Base-by-base conservation (phyloP, 2,888 invertebrate species). In the Germaria angustata region DNA sequence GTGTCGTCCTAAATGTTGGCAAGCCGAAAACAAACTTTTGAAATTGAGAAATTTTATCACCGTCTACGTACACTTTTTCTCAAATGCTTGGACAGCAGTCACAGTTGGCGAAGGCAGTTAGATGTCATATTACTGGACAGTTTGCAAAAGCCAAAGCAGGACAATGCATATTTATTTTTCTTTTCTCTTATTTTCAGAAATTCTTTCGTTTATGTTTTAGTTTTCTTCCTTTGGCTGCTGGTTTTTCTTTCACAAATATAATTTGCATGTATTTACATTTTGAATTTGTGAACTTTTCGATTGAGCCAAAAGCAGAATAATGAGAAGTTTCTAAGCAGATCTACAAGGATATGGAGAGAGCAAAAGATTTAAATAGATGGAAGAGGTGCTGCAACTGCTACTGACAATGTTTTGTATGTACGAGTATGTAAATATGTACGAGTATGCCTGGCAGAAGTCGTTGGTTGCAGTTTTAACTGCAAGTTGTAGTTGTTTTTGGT, bases 91-190 rank as follows among this genome's bases (percentile, higher is more conserved):
- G 75, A 69, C 82, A 79, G 28, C 69, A 82, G 71, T 65, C 82
- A 69, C 82, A 79, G 73, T 75, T 82, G 82, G 78, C 59, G 28
- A 65, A 82, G 78, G 55, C 78, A 79, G 78, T 71, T 79, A 75
- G 63, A 82, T 82, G 82, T 82, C 82, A 82, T 71, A 79, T 71
- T 71, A 71, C 69, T 79, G 82, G 82, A 82, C 82, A 82, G 75
- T 71, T 79, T 75, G 44, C 65, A 75, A 79, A 79, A 63, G 24
- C 36, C 69, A 69, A 65, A 82, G 75, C 32, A 79, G 78, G 78
- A 82, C 82, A 82, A 79, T 82, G 79, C 75, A 69, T 59, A 20
- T 61, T 73, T 73, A 11, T 32, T 36, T 55, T 39, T 41, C 28
- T 41, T 49, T 65, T 6, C 17, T 28, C 22, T 13, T 53, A 22